Evolutionary conservation across 2,113 vertebrate genomes (phyloP).

Genomic region (Cervus canadensis): DNA sequence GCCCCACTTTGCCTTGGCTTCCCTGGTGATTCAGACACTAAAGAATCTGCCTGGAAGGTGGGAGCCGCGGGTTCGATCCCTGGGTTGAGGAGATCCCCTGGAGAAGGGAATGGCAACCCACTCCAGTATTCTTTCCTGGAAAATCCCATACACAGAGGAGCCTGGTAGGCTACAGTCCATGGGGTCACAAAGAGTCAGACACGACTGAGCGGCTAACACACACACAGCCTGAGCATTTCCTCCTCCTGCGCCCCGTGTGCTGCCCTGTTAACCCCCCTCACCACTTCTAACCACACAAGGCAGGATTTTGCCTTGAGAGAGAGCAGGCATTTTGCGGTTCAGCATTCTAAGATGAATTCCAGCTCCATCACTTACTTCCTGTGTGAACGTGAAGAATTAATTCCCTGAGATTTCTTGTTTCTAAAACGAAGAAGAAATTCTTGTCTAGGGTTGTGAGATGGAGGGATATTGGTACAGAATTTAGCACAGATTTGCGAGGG

Average conservation of each 20-base stretch:
- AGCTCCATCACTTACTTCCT: not conserved
- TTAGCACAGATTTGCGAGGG: not conserved
- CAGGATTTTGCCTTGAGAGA: not conserved
- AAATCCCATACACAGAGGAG: not conserved
- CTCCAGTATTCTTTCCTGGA: not conserved
- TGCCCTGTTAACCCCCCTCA: not conserved
- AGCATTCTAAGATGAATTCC: not conserved
- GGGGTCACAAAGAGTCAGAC: not conserved
- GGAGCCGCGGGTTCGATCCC: rapidly evolving
- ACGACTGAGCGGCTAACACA: not conserved
- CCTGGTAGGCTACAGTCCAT: not conserved
- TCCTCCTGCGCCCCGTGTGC: rapidly evolving
- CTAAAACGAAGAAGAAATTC: not conserved
- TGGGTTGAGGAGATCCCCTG: not conserved
- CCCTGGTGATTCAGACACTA: not conserved
- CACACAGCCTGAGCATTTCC: not conserved
- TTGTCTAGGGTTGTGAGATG: not conserved
- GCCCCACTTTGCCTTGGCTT: not conserved
- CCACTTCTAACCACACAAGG: not conserved
- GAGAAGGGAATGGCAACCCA: not conserved
- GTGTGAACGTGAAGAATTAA: not conserved
- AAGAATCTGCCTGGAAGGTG: not conserved
- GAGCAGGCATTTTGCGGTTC: not conserved
- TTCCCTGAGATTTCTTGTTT: not conserved
- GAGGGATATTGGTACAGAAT: not conserved